phyloP scores from a whole-genome alignment of 2,113 vertebrate species.

The Asarcornis scutulata region DNA sequence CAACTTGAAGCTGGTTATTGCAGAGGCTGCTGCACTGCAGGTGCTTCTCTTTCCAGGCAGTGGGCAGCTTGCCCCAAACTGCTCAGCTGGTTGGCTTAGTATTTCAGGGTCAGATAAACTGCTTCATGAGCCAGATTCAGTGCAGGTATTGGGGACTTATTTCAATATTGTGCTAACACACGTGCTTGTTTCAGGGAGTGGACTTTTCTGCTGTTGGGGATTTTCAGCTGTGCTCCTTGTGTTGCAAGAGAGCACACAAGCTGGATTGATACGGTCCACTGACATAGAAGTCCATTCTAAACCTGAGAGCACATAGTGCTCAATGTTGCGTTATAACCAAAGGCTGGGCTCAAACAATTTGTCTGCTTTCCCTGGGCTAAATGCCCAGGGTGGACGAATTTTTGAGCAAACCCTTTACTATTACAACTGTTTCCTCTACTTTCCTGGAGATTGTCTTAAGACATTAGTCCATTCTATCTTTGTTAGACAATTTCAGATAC shows the following conservation, averaged over 20 bases:
- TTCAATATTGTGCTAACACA: background rate
- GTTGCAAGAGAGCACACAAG: background rate
- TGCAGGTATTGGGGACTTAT: background rate
- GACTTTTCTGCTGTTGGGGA: background rate
- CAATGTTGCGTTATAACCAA: background rate
- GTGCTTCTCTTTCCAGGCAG: background rate
- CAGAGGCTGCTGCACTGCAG: background rate
- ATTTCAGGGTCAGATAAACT: background rate
- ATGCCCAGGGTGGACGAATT: background rate
- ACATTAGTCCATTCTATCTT: background rate
- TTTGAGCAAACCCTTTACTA: background rate
- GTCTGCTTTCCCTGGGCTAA: background rate
- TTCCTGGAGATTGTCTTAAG: background rate
- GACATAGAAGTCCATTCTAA: background rate
- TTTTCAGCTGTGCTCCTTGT: background rate
- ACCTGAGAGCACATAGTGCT: background rate
- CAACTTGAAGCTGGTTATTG: background rate
- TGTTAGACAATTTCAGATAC: background rate
- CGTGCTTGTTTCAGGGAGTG: background rate
- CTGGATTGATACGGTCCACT: background rate
- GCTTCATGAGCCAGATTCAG: background rate
- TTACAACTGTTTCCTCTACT: background rate
- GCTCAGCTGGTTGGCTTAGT: background rate
- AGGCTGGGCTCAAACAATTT: background rate
- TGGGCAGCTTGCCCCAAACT: background rate